These are phyloP conservation scores for Platycnemis pennipes DNA, from an alignment of 2,888 invertebrate species.

Conservation along the genomic window DNA sequence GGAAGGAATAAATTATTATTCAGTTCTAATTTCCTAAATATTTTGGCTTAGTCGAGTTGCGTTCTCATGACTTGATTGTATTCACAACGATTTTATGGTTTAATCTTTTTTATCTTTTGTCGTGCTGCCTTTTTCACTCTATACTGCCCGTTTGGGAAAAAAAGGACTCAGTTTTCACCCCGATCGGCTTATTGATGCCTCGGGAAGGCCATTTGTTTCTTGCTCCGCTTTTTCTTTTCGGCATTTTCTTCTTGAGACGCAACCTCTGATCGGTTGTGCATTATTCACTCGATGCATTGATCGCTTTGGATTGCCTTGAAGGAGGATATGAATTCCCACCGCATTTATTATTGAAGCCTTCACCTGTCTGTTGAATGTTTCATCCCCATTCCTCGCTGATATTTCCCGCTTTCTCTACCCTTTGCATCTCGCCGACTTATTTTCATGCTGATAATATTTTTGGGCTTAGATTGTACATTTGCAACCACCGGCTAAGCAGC, in stretches of 20 bases:
- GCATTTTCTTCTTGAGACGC: no score
- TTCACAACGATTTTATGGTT: neutral
- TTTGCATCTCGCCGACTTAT: no score
- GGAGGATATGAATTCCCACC: neutral
- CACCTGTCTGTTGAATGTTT: neutral
- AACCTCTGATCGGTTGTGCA: neutral
- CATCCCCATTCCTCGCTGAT: neutral
- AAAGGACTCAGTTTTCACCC: neutral
- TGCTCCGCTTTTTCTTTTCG: neutral
- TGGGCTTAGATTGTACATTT: no score
- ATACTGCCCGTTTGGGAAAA: neutral
- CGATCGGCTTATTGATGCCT: neutral
- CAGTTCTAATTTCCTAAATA: no score
- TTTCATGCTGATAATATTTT: no score
- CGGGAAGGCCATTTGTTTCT: neutral
- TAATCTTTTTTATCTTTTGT: neutral
- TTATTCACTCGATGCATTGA: constrained; percentile 25
- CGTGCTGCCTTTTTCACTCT: neutral
- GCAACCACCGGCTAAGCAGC: no score
- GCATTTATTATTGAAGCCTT: neutral
- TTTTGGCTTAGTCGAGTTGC: no score
- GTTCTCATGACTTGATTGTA: no score
- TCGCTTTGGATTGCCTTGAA: neutral
- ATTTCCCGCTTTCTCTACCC: neutral
- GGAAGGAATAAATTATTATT: no score